Evolutionary conservation across 1,140 invertebrate genomes (phyloP), one percentile per base, ranked within the genome.

Genomic region (Pogonomyrmex barbatus): DNA sequence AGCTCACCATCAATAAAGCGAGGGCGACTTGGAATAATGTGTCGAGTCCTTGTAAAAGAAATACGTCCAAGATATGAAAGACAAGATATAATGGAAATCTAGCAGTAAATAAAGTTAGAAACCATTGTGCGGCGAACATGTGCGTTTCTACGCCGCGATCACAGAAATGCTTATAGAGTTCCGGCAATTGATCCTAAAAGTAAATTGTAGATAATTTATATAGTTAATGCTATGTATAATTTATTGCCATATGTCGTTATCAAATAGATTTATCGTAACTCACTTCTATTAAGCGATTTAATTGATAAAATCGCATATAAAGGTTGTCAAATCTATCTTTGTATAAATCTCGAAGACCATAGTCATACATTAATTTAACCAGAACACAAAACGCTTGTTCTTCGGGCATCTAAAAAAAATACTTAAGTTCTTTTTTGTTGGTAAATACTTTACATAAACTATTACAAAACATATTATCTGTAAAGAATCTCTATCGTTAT

Each of bases 71-170:
- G 82, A 99, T 99, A 93, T 99, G 98, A 95, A 99, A 99, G 14
- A 99, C 99, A 94, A 99, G 97, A 93, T 98, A 98, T 0, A 99
- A 95, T 3, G 99, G 99, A 95, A 99, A 99, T 93, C 99, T 98
- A 17, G 99, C 99, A 3, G 99, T 99, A 95, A 99, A 99, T 14
- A 99, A 95, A 0, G 99, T 99, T 36, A 99, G 96, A 96, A 99
- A 99, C 99, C 99, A 99, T 95, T 99, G 99, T 50, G 98, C 99
- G 36, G 99, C 99, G 95, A 98, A 99, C 99, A 99, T 99, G 95
- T 99, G 99, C 76, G 98, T 97, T 95, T 99, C 99, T 63, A 99
- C 97, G 56, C 98, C 97, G 92, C 98, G 97, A 92, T 98, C 97
- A 88, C 96, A 96, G 95, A 99, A 99, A 95, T 99, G 99, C 85